These are phyloP conservation scores for Pegoplata infirma DNA, from an alignment of 2,888 invertebrate species.

Conservation along the genomic window DNA sequence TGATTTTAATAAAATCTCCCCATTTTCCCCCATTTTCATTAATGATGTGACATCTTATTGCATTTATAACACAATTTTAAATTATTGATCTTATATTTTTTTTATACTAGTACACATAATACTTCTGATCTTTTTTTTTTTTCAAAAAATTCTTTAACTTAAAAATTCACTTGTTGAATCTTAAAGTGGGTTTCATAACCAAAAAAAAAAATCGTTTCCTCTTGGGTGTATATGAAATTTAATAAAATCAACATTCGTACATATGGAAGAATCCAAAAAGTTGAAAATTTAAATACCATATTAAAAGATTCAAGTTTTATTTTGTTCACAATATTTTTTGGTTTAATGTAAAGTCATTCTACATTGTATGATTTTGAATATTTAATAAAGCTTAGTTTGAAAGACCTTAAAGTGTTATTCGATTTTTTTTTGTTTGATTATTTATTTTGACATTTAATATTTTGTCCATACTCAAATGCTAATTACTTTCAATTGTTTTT, in stretches of 20 bases:
- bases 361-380: slow-evolving; percentile 5
- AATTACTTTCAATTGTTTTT: slow-evolving; percentile 40
- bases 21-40: too few species aligned
- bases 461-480: slow-evolving; percentile 44
- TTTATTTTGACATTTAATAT: slow-evolving; percentile 33
- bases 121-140: not conserved
- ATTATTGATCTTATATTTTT: not conserved
- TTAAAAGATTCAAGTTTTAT: not conserved
- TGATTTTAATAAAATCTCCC: too few species aligned
- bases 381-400: slow-evolving; percentile 1
- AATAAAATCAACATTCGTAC: not conserved
- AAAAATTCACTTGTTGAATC: slow-evolving; percentile 2
- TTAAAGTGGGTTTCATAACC: not conserved
- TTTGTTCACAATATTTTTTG: not conserved
- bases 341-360: slow-evolving; percentile 2
- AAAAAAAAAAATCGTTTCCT: not conserved
- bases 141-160: not conserved
- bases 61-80: slow-evolving; percentile 17
- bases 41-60: slow-evolving; percentile 24
- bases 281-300: too few species aligned
- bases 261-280: too few species aligned
- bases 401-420: not conserved
- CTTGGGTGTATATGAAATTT: not conserved
- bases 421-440: not conserved
- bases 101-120: not conserved